Base-by-base conservation (phyloP, 2,113 vertebrate genomes). In the Aleadryas rufinucha region DNA sequence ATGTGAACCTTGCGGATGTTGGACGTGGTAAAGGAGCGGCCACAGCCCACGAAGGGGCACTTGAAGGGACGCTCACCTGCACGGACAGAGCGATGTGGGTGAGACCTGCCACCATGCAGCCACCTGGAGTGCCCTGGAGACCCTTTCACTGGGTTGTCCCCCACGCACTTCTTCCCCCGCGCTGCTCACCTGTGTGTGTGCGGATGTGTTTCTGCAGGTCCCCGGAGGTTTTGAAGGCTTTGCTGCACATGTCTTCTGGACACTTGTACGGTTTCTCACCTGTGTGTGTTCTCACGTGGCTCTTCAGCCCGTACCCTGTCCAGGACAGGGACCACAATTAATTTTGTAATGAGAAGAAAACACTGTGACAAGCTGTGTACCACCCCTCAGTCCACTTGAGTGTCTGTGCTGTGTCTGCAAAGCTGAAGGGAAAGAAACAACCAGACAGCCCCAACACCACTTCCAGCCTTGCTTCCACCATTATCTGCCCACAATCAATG, bases 1-100 rank as follows among this genome's bases (percentile, higher is more conserved):
- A 99, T 98, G 82, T 99, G 98, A 54, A 99, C 98, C 89, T 98
- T 99, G 65, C 98, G 98, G 96, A 99, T 99, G 84, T 98, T 98
- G 71, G 98, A 98, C 0, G 98, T 98, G 94, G 98, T 99, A 23
- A 99, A 99, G 41, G 98, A 98, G 66, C 98, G 98, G 72, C 98
- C 98, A 21, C 98, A 99, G 92, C 98, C 98, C 95, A 98, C 98
- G 3, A 98, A 98, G 14, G 98, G 98, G 39, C 98, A 99, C 65
- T 97, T 98, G 95, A 98, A 99, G 6, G 98, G 98, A 91, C 98
- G 97, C 81, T 99, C 98, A 65, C 98, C 98, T 99, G 92, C 45
- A 23, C 10, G 3, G 65, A 47, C 44, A 80, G 84, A 50, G 90
- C 2, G 18, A 60, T 0, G 7, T 2, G 54, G 44, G 27, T 76